Conservation (phyloP, 1,140 invertebrate species). For the Anoplolepis gracilipes region DNA sequence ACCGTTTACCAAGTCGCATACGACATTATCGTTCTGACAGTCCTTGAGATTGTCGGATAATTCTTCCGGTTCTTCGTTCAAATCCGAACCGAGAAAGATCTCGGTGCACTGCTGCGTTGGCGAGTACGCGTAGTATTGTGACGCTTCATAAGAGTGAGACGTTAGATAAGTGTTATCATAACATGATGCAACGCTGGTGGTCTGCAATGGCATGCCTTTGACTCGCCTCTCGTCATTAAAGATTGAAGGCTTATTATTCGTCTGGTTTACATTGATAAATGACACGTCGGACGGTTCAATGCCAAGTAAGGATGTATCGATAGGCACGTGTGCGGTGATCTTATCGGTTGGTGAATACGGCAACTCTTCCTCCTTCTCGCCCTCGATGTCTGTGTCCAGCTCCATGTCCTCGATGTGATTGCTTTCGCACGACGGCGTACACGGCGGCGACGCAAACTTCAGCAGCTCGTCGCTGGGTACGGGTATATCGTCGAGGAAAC, state of each 20-base stretch:
- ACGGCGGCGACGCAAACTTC: conserved; percentile 45
- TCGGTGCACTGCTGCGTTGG: not conserved
- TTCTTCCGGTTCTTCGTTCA: not conserved
- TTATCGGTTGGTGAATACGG: conserved; percentile 82
- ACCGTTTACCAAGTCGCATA: conserved; percentile 22
- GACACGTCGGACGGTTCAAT: conserved; percentile 73
- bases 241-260: conserved; percentile 19
- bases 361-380: conserved; percentile 76
- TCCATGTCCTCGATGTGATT: conserved; percentile 83
- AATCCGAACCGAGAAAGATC: not conserved
- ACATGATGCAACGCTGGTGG: not conserved
- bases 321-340: conserved; percentile 63
- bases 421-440: conserved; percentile 45
- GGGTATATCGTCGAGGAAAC: conserved; percentile 76
- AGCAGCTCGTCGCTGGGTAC: conserved; percentile 66
- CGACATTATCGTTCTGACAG: not conserved
- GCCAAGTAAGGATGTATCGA: conserved; percentile 66
- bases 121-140: not conserved
- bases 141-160: conserved; percentile 25
- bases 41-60: not conserved
- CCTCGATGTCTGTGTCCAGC: conserved; percentile 82
- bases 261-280: conserved; percentile 65
- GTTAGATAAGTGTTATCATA: not conserved
- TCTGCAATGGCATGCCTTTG: not conserved
- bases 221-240: conserved; percentile 42